Conservation (phyloP, 2,888 invertebrate species). For the Hydrotaea diabolus region DNA sequence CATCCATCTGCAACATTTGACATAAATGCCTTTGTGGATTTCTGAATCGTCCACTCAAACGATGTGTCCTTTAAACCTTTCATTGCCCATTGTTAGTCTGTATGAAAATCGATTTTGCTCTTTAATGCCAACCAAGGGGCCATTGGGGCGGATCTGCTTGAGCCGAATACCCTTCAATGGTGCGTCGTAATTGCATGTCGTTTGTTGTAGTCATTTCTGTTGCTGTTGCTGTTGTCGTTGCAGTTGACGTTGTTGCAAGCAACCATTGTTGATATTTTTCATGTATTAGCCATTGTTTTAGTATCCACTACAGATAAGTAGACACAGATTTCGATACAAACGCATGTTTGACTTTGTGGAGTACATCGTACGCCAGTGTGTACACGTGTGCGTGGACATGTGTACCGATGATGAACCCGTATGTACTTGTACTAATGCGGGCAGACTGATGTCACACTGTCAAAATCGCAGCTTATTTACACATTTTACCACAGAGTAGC, state of each 20-base stretch:
- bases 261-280: constrained; percentile 28
- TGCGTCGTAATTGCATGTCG: constrained; percentile 31
- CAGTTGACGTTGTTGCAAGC: background rate
- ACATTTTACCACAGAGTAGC: constrained; percentile 44
- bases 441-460: constrained; percentile 56
- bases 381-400: background rate
- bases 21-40: constrained; percentile 46
- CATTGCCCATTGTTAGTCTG: constrained; percentile 46
- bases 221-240: constrained; percentile 20
- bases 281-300: constrained; percentile 61
- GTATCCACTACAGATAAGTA: constrained; percentile 56
- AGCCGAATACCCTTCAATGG: constrained; percentile 20
- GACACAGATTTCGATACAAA: constrained; percentile 24
- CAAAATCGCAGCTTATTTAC: constrained; percentile 62
- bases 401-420: background rate
- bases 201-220: constrained; percentile 4
- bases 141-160: background rate
- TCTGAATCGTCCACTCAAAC: constrained; percentile 23
- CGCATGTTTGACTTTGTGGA: constrained; percentile 26
- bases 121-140: background rate
- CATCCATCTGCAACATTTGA: constrained; percentile 45
- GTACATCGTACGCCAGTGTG: constrained; percentile 2
- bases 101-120: constrained; percentile 44
- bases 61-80: constrained; percentile 43
- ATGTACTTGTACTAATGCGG: background rate